Evolutionary conservation across 2,888 invertebrate genomes (phyloP).

Genomic region (Plebejus anna): DNA sequence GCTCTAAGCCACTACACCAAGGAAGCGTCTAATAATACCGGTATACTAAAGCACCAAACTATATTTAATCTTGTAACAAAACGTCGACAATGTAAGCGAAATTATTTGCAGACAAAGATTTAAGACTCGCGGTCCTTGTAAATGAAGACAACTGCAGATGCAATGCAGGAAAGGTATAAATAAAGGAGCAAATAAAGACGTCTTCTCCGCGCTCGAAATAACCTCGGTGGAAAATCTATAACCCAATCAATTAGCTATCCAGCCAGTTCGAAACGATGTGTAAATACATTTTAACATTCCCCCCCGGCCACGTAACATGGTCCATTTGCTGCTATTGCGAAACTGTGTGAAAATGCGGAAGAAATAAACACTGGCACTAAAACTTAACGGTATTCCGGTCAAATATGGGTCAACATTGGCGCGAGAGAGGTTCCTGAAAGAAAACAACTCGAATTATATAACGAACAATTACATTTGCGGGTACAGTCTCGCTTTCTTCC

Average conservation of each 20-base stretch:
- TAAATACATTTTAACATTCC: constrained; percentile 21
- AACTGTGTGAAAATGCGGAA: constrained; percentile 27
- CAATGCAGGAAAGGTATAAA: constrained; percentile 14
- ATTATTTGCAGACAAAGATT: constrained; percentile 6
- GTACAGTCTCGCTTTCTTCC: neutral
- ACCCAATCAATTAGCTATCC: constrained; percentile 16
- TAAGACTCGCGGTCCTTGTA: neutral
- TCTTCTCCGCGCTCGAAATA: neutral
- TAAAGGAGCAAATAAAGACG: constrained; percentile 5
- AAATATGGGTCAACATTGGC: constrained; percentile 16
- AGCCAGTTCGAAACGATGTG: constrained; percentile 11
- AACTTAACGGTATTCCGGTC: constrained; percentile 21
- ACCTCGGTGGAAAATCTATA: constrained; percentile 15
- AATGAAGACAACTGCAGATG: constrained; percentile 16
- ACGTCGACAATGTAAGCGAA: neutral
- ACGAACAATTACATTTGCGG: constrained; percentile 25
- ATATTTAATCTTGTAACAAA: neutral
- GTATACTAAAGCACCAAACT: neutral
- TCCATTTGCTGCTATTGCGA: constrained; percentile 21
- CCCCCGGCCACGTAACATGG: neutral
- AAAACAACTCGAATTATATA: constrained; percentile 11
- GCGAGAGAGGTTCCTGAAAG: neutral
- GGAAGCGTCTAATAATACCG: neutral
- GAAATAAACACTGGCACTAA: constrained; percentile 17
- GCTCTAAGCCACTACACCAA: neutral